Percentiles rank a stretch among this genome's conserved stretches.
These are phyloP conservation scores for Mesoligia furuncula DNA, from an alignment of 2,888 invertebrate species.

Conservation along the genomic window DNA sequence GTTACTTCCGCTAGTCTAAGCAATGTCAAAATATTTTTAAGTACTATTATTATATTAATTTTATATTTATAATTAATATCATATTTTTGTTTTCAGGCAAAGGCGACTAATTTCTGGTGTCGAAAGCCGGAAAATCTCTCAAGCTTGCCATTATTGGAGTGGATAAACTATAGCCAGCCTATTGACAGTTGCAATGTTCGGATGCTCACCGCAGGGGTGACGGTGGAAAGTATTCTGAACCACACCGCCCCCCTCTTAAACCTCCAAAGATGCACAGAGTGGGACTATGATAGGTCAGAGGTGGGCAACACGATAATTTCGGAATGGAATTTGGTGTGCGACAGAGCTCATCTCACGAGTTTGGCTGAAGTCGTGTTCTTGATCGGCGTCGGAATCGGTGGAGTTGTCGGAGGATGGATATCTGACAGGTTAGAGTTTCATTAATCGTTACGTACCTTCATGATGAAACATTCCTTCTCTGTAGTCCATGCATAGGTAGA, in stretches of 20 bases:
- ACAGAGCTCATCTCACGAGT: slow-evolving; percentile 92
- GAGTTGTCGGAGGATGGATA: slow-evolving; percentile 94
- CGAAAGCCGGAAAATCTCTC: slow-evolving; percentile 90
- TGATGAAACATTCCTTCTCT: neutral
- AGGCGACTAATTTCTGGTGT: slow-evolving; percentile 93
- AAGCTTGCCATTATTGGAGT: slow-evolving; percentile 88
- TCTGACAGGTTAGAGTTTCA: slow-evolving; percentile 91
- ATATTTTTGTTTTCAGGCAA: slow-evolving; percentile 86
- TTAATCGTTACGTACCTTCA: neutral
- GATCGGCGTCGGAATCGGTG: slow-evolving; percentile 94
- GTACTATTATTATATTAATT: neutral
- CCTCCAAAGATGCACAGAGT: slow-evolving; percentile 89
- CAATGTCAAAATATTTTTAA: neutral
- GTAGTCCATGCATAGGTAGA: neutral
- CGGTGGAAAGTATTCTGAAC: slow-evolving; percentile 81
- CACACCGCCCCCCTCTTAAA: slow-evolving; percentile 81
- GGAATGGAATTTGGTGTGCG: slow-evolving; percentile 95
- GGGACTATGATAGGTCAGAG: slow-evolving; percentile 91
- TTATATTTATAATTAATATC: neutral
- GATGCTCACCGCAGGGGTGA: slow-evolving; percentile 81
- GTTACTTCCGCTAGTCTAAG: neutral
- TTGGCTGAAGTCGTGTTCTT: slow-evolving; percentile 95
- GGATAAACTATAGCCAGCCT: slow-evolving; percentile 93
- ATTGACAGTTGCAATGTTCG: slow-evolving; percentile 90
- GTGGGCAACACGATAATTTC: slow-evolving; percentile 93